Conservation (phyloP, 2,888 invertebrate genomes). For the Ophion obscuratus region DNA sequence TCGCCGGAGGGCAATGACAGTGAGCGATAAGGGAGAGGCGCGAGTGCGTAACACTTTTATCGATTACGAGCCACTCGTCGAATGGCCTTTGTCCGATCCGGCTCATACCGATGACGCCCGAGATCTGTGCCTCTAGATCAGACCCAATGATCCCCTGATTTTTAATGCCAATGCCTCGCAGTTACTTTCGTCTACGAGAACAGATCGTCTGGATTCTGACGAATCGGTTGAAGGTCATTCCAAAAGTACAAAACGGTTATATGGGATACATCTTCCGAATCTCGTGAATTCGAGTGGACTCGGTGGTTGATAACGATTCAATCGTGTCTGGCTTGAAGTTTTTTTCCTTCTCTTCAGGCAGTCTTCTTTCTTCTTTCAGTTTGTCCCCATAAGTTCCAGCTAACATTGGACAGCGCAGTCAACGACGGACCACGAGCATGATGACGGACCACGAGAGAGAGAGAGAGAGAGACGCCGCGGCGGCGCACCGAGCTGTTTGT, state of each 20-base stretch:
- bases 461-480: slow-evolving; percentile 63
- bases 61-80: slow-evolving; percentile 26
- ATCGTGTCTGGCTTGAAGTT: slow-evolving; percentile 10
- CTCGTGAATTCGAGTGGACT: neutral
- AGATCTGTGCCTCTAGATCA: too few relatives aligned
- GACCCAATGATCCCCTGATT: too few relatives aligned
- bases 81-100: neutral
- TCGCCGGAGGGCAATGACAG: slow-evolving; percentile 38
- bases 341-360: slow-evolving; percentile 12
- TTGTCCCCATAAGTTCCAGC: slow-evolving; percentile 46
- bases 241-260: too few relatives aligned
- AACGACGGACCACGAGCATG: slow-evolving; percentile 49
- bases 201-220: too few relatives aligned
- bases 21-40: slow-evolving; percentile 29
- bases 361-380: slow-evolving; percentile 41
- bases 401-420: slow-evolving; percentile 61
- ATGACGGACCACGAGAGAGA: slow-evolving; percentile 64
- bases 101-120: too few relatives aligned
- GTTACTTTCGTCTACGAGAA: too few relatives aligned
- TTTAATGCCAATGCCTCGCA: too few relatives aligned
- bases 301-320: slow-evolving; percentile 22
- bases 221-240: too few relatives aligned
- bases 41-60: slow-evolving; percentile 31
- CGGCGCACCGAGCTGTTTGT: slow-evolving; percentile 76
- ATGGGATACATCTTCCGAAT: neutral